Percentiles rank a stretch among this genome's conserved stretches.
phyloP scores from a whole-genome alignment of 2,797 vertebrate genomes.

The Eidolon dupreanum region DNA sequence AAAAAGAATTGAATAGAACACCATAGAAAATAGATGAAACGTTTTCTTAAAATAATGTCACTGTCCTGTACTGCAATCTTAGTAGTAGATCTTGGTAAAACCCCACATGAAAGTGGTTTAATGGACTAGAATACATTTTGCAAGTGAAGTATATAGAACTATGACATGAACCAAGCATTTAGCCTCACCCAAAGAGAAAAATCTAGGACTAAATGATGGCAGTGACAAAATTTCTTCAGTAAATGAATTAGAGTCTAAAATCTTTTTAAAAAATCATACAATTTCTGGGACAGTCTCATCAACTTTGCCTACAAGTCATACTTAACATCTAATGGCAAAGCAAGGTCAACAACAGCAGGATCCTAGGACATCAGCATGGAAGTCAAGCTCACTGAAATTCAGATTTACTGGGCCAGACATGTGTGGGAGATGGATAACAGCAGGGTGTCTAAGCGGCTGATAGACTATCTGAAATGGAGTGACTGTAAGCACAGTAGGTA shows the following conservation, averaged over 20 bases:
- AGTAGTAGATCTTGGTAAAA: neutral
- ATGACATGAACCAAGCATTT: neutral
- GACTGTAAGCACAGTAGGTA: slow-evolving; percentile 74
- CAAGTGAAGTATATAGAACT: neutral
- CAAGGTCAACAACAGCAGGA: slow-evolving; percentile 72
- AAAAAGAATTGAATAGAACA: neutral
- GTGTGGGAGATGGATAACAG: slow-evolving; percentile 68
- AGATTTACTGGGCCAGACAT: slow-evolving; percentile 51
- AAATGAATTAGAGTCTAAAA: neutral
- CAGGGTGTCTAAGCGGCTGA: slow-evolving; percentile 56
- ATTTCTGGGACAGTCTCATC: slow-evolving; percentile 41
- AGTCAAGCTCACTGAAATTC: slow-evolving; percentile 55
- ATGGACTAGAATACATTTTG: neutral
- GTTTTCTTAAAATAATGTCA: neutral
- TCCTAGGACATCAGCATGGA: slow-evolving; percentile 54
- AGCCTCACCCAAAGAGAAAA: neutral
- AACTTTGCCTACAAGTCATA: slow-evolving; percentile 52
- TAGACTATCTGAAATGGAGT: slow-evolving; percentile 52
- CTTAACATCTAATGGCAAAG: slow-evolving; percentile 28
- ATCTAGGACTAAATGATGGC: neutral
- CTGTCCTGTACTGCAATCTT: neutral
- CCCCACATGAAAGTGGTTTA: neutral
- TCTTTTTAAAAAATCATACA: neutral
- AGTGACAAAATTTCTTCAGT: neutral
- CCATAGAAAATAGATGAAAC: neutral